These are phyloP conservation scores for Steinernema carpocapsae DNA, from an alignment of 2,888 invertebrate genomes.

Conservation along the genomic window DNA sequence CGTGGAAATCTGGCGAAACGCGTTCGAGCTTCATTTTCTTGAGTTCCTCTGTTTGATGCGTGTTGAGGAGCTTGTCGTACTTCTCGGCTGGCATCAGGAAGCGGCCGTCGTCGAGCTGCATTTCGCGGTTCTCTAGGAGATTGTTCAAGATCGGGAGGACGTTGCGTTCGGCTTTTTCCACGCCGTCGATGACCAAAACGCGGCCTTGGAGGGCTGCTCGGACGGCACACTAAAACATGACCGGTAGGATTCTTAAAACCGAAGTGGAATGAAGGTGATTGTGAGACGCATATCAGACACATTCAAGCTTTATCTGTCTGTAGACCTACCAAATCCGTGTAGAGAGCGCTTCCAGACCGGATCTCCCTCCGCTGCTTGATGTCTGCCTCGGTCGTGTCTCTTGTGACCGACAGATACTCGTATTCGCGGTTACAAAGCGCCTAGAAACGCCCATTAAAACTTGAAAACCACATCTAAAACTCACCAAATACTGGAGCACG, in stretches of 20 bases:
- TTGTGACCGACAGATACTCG: slow-evolving; percentile 89
- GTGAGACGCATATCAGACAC: no score
- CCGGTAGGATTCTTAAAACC: not conserved
- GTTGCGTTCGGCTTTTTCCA: slow-evolving; percentile 95
- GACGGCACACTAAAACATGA: slow-evolving; percentile 80
- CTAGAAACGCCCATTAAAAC: no score
- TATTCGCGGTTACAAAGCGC: slow-evolving; percentile 87
- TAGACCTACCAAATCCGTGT: slow-evolving; percentile 83
- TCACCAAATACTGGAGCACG: slow-evolving; percentile 83
- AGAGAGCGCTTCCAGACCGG: slow-evolving; percentile 82
- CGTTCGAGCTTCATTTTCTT: slow-evolving; percentile 86
- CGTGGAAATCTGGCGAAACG: slow-evolving; percentile 89
- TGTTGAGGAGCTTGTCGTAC: slow-evolving; percentile 86
- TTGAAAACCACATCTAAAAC: no score
- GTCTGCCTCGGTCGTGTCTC: slow-evolving; percentile 96
- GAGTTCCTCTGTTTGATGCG: slow-evolving; percentile 81
- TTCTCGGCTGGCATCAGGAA: slow-evolving; percentile 86
- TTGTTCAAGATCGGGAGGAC: slow-evolving; percentile 94
- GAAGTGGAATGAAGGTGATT: not conserved
- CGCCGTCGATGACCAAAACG: slow-evolving; percentile 87
- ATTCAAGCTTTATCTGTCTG: slow-evolving; percentile 1
- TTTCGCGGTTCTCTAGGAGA: slow-evolving; percentile 92
- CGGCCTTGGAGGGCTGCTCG: slow-evolving; percentile 87
- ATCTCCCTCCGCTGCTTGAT: slow-evolving; percentile 94
- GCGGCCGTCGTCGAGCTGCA: slow-evolving; percentile 95